Base-by-base conservation (phyloP, 2,888 invertebrate genomes). In the Hydrotaea cyrtoneurina region DNA sequence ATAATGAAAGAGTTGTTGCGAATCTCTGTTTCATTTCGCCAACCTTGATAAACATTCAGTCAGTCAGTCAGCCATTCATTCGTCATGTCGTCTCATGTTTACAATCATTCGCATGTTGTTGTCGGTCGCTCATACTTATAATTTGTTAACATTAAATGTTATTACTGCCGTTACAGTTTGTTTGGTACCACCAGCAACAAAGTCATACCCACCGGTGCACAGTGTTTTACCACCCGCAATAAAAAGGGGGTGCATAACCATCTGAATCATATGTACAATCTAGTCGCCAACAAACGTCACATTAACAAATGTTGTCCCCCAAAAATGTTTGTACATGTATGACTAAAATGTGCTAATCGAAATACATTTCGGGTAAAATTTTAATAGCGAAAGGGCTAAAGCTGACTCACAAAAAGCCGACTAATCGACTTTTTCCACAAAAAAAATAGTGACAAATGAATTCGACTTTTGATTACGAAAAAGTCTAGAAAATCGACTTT, bases 121-220 rank as follows among this genome's bases (percentile, higher is more conserved):
- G 15, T 36, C 19, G 57, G 15, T 8, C 62, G 13, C 15, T 10
- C 55, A 31, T 31, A 31, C 31, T 72, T 72, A 57, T 76, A 84
- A 76, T 83, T 83, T 83, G 78, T 80, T 74, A 80, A 83, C 73
- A 74, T 77, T 69, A 73, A 80, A 75, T 53, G 64, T 75, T 57
- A 83, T 78, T 78, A 43, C 43, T 17, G 43, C 19, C 21, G 66
- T 64, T 39, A 64, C 66, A 21, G 66, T 66, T 39, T 26, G 66
- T 64, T 59, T 59, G 59, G 31, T 11, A 15, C 26, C 59, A 4
- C 59, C 31, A 15, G 43, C 43, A 11, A 59, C 13, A 23, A 59
- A 59, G 15, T 59, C 26, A 21, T 21, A 13, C 59, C 59, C 59
- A 8, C 4, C 21, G 59, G 59, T 26, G 59, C 26, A 59, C 59